Evolutionary conservation across 2,113 vertebrate species (phyloP).

Genomic region (Sceloporus undulatus): DNA sequence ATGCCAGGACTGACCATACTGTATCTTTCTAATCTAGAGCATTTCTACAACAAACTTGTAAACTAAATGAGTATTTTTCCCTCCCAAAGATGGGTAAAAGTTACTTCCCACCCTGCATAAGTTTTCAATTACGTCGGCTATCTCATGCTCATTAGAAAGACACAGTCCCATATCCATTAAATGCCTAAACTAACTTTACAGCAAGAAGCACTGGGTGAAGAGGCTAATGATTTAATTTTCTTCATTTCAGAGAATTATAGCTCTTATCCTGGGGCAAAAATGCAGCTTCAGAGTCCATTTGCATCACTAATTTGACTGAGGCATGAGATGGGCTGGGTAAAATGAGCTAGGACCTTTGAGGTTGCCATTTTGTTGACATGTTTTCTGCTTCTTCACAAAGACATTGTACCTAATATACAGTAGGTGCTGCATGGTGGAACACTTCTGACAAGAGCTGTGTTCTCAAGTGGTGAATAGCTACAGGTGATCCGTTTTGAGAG

Average conservation of each 20-base stretch:
- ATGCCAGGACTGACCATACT: background rate
- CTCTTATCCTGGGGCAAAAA: constrained; percentile 75
- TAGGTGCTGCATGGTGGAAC: background rate
- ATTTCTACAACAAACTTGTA: constrained; percentile 63
- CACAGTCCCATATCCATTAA: constrained; percentile 70
- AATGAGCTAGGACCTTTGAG: constrained; percentile 17
- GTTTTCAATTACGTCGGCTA: constrained; percentile 72
- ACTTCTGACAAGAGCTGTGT: background rate
- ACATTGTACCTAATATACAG: background rate
- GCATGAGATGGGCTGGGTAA: constrained; percentile 39
- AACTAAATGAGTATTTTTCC: constrained; percentile 58
- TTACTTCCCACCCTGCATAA: constrained; percentile 56
- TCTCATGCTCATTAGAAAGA: constrained; percentile 71
- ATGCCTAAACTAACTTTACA: constrained; percentile 73
- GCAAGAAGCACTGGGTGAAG: constrained; percentile 70
- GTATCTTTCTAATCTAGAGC: background rate
- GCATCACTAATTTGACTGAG: constrained; percentile 70
- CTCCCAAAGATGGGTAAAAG: constrained; percentile 28
- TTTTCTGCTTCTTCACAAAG: background rate
- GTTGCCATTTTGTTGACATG: constrained; percentile 7
- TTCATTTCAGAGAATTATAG: constrained; percentile 73
- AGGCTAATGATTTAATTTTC: constrained; percentile 76
- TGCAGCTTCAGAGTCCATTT: constrained; percentile 71
- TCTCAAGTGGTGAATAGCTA: background rate
- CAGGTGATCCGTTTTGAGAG: background rate